Conservation (phyloP, 2,113 vertebrate species). For the Brachypodius melanocephalos region DNA sequence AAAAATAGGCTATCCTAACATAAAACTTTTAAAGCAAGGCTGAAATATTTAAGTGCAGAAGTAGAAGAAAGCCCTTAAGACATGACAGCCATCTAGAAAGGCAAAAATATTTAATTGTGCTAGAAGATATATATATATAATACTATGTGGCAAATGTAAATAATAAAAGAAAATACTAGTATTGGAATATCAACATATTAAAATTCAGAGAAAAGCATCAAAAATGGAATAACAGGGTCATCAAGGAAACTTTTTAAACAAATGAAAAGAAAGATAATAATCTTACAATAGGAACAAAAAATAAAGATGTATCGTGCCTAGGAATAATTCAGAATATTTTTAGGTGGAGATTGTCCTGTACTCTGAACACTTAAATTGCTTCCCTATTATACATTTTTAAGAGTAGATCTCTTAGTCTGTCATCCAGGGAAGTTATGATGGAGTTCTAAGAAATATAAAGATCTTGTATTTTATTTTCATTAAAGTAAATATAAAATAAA, state of each 20-base stretch:
- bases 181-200: not conserved
- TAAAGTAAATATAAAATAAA: not conserved
- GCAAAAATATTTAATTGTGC: not conserved
- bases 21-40: conserved; percentile 19
- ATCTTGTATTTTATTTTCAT: not conserved
- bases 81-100: not conserved
- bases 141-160: not conserved
- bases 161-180: not conserved
- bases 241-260: not conserved
- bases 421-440: not conserved
- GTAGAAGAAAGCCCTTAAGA: not conserved
- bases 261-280: not conserved
- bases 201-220: not conserved
- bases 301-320: not conserved
- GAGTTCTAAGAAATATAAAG: not conserved
- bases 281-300: not conserved
- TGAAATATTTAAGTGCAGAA: conserved; percentile 3
- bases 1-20: conserved; percentile 12
- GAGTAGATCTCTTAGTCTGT: not conserved
- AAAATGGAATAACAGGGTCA: not conserved
- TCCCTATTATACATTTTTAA: not conserved
- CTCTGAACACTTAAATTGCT: not conserved
- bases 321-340: not conserved
- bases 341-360: not conserved
- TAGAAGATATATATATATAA: not conserved